Percentiles rank a stretch among this genome's conserved stretches.
phyloP scores from a whole-genome alignment of 2,797 vertebrate species.

The Gymnocypris eckloni region DNA sequence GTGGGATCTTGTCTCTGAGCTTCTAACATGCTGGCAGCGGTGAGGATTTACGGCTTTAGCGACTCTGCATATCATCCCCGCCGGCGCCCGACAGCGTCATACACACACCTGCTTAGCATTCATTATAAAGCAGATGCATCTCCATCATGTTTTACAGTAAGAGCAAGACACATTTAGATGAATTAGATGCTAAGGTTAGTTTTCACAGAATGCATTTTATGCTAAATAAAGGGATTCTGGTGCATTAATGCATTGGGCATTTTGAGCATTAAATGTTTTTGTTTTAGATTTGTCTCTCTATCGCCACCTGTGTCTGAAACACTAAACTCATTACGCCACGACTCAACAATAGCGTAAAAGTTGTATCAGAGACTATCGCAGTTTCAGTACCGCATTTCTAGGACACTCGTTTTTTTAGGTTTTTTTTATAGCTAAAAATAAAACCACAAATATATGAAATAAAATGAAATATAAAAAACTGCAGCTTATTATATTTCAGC shows the following conservation, averaged over 20 bases:
- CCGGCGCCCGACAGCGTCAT: background rate
- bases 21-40: constrained; percentile 48
- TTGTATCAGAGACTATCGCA: too few relatives aligned
- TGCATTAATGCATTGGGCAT: background rate
- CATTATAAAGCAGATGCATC: background rate
- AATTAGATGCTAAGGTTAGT: background rate
- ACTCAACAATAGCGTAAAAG: too few relatives aligned
- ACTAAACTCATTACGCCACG: too few relatives aligned
- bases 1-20: constrained; percentile 57
- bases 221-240: too few relatives aligned
- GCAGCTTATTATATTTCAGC: too few relatives aligned
- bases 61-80: constrained; percentile 11
- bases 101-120: background rate
- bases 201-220: background rate
- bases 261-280: background rate
- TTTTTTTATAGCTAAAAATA: too few relatives aligned
- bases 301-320: too few relatives aligned
- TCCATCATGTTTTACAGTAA: background rate
- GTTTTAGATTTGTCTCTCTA: background rate
- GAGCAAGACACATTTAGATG: background rate
- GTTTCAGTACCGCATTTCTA: too few relatives aligned
- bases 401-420: too few relatives aligned
- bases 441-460: too few relatives aligned
- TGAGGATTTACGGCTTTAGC: constrained; percentile 46
- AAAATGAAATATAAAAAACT: too few relatives aligned